Base-by-base conservation (phyloP, 2,888 invertebrate genomes). In the Cecidostiba fungosa region DNA sequence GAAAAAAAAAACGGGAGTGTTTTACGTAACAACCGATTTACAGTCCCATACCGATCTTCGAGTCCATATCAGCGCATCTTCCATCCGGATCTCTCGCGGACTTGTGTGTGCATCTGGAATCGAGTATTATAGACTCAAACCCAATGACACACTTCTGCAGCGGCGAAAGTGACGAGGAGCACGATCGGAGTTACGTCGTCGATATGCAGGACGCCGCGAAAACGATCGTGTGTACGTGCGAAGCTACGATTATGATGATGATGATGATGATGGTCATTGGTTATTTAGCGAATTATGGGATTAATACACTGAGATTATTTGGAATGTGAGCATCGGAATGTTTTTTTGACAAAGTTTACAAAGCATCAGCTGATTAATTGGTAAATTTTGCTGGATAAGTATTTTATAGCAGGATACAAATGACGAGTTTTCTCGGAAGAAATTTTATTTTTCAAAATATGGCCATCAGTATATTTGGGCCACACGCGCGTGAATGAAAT, bases 161-260 rank as follows among this genome's bases (percentile, higher is more conserved):
- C 54, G 50, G 85, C 77, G 81, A 85, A 85, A 85, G 85, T 81
- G 81, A 85, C 81, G 77, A 62, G 78, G 29, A 23, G 47, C 82
- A 73, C 73, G 62, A n/a, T 36, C n/a, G 36, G 32, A 36, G 76
- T 84, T 84, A 84, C 84, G 79, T 84, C 29, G 69, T 84, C 66
- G 66, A 72, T 78, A 84, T 83, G 66, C 43, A 43, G 39, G 12
- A 66, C 66, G 54, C 12, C 43, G 43, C 10, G 43, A 10, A 50
- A 2, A 50, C 50, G 50, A 19, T 50, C 3, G 50, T 50, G 36
- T 54, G 16, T 54, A 54, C n/a, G 54, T 54, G 54, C 54, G 54
- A 54, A 54, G 19, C n/a, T 16, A 54, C n/a, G 54, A 50, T 10
- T 4, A 47, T 6, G 47, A 47, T 6, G 47, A 47, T 47, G 50